Conservation (phyloP, 2,797 vertebrate genomes). For the Hypotaenidia philippensis region DNA sequence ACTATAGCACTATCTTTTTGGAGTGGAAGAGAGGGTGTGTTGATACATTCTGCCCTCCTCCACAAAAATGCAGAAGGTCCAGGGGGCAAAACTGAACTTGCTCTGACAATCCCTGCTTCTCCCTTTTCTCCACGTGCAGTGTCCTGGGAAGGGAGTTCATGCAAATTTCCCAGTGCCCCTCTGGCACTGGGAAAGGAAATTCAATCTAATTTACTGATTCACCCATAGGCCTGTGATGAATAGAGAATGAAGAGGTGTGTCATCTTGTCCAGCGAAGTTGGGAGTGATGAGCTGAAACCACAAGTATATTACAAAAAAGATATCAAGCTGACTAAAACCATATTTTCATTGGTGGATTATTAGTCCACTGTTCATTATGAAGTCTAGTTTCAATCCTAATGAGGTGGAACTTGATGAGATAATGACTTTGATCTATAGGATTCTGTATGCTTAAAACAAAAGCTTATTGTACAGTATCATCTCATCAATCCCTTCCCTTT, state of each 20-base stretch:
- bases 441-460: constrained; percentile 78
- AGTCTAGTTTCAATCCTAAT: constrained; percentile 73
- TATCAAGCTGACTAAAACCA: constrained; percentile 61
- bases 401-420: constrained; percentile 78
- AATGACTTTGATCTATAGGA: constrained; percentile 75
- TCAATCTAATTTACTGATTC: constrained; percentile 61
- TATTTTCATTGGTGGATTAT: constrained; percentile 66
- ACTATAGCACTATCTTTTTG: background rate
- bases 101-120: constrained; percentile 61
- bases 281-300: constrained; percentile 53
- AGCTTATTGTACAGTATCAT: constrained; percentile 56
- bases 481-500: constrained; percentile 59
- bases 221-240: constrained; percentile 43
- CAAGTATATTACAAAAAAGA: constrained; percentile 41
- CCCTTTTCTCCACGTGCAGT: background rate
- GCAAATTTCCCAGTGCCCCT: constrained; percentile 69
- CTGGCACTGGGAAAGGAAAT: constrained; percentile 67
- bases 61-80: constrained; percentile 64
- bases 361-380: constrained; percentile 65
- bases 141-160: constrained; percentile 56
- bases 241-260: constrained; percentile 59
- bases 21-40: constrained; percentile 40
- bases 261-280: constrained; percentile 55
- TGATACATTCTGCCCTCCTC: constrained; percentile 59
- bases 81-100: constrained; percentile 67